These are phyloP conservation scores for Crenichthys baileyi DNA, from an alignment of 2,797 vertebrate species.

Conservation along the genomic window DNA sequence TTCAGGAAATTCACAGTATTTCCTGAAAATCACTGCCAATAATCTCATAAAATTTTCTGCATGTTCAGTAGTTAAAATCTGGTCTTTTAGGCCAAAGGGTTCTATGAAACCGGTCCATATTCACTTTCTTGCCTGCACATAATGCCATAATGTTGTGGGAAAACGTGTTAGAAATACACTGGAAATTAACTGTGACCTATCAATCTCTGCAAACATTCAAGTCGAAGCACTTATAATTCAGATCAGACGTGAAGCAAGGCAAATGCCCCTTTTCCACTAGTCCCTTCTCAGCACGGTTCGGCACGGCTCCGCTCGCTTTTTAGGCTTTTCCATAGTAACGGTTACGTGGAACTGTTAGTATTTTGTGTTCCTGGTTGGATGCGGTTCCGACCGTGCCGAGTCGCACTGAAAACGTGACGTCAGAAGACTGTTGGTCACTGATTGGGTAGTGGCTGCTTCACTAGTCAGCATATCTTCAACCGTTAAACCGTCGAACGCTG, in stretches of 20 bases:
- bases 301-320: too few species aligned
- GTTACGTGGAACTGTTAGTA: too few species aligned
- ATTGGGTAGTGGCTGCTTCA: too few species aligned
- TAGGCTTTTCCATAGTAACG: neutral
- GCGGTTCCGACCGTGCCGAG: too few species aligned
- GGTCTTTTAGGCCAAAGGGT: conserved; percentile 13
- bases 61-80: neutral
- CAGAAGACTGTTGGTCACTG: too few species aligned
- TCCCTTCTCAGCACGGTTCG: too few species aligned
- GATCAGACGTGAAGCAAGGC: neutral
- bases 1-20: neutral
- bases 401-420: too few species aligned
- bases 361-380: too few species aligned
- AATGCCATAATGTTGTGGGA: conserved; percentile 56
- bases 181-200: conserved; percentile 46
- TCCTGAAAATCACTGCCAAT: neutral
- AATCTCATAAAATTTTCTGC: neutral
- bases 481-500: too few species aligned
- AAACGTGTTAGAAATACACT: conserved; percentile 53
- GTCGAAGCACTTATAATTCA: conserved; percentile 8
- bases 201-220: conserved; percentile 23
- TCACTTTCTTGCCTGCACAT: conserved; percentile 21
- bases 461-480: too few species aligned
- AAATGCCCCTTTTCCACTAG: neutral
- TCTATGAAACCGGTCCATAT: conserved; percentile 41